Evolutionary conservation across 2,888 invertebrate species (phyloP).

Genomic region (Lamellibrachia columna): DNA sequence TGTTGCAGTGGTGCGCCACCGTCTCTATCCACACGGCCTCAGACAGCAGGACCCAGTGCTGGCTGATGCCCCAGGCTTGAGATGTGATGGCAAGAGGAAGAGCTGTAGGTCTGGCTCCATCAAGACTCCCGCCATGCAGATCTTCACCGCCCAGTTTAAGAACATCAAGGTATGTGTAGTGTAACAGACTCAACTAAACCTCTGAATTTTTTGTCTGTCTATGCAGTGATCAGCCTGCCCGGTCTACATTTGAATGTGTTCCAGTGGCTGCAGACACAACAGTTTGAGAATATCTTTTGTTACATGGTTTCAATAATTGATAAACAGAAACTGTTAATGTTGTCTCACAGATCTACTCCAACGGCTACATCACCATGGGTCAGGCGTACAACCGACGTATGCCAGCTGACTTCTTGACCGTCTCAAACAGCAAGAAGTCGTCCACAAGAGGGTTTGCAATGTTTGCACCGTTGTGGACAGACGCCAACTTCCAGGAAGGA

Average conservation of each 20-base stretch:
- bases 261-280: not conserved
- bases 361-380: slow-evolving; percentile 21
- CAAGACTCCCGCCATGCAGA: not conserved
- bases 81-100: not conserved
- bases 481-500: not conserved
- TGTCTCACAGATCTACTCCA: slow-evolving; percentile 6
- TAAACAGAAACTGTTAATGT: not conserved
- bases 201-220: too few species aligned
- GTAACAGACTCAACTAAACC: too few species aligned
- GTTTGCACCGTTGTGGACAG: not conserved
- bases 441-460: slow-evolving; percentile 13
- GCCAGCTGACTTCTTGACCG: not conserved
- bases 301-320: not conserved
- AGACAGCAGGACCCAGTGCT: not conserved
- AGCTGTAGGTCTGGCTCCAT: not conserved
- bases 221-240: not conserved
- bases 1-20: not conserved
- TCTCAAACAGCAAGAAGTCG: not conserved
- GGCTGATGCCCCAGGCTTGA: not conserved
- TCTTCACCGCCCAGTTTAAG: not conserved
- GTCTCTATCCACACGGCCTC: not conserved
- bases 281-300: not conserved
- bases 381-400: not conserved
- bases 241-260: not conserved
- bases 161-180: not conserved